Evolutionary conservation across 1,140 invertebrate species (phyloP).

Genomic region (Panagrolaimus sp.): DNA sequence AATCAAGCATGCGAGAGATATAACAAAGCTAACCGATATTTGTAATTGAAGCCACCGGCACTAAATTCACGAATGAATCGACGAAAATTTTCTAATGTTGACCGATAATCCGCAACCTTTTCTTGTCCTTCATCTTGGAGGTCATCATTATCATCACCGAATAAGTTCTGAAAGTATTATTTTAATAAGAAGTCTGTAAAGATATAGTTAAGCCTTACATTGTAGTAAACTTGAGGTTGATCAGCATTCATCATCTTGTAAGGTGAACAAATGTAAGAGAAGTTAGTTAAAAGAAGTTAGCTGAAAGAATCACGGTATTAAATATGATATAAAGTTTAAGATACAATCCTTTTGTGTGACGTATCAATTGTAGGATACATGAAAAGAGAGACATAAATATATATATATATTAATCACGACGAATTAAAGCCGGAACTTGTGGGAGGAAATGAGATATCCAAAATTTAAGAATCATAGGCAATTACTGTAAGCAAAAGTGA

Average conservation of each 20-base stretch:
- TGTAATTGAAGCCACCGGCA: conserved; percentile 88
- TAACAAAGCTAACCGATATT: conserved; percentile 77
- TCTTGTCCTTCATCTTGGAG: conserved; percentile 62
- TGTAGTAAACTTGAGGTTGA: conserved; percentile 7
- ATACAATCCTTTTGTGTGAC: too few relatives aligned
- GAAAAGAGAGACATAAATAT: conserved; percentile 77
- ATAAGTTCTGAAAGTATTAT: not conserved
- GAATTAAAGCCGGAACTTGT: conserved; percentile 97
- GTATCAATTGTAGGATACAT: too few relatives aligned
- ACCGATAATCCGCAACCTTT: conserved; percentile 70
- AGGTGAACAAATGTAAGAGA: not conserved
- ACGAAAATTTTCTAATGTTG: conserved; percentile 83
- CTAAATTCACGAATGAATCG: conserved; percentile 93
- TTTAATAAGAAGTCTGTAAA: conserved; percentile 56
- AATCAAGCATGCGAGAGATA: conserved; percentile 28
- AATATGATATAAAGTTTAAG: too few relatives aligned
- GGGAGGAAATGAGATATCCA: conserved; percentile 91
- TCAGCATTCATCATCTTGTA: conserved; percentile 20
- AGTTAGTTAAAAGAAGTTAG: too few relatives aligned
- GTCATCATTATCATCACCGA: conserved; percentile 27
- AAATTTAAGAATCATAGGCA: conserved; percentile 65
- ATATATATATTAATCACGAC: conserved; percentile 93
- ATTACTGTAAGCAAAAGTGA: too few relatives aligned
- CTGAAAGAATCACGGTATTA: too few relatives aligned
- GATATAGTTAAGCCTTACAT: too few relatives aligned